Evolutionary conservation across 2,113 vertebrate species (phyloP).

Genomic region (Sula dactylatra): DNA sequence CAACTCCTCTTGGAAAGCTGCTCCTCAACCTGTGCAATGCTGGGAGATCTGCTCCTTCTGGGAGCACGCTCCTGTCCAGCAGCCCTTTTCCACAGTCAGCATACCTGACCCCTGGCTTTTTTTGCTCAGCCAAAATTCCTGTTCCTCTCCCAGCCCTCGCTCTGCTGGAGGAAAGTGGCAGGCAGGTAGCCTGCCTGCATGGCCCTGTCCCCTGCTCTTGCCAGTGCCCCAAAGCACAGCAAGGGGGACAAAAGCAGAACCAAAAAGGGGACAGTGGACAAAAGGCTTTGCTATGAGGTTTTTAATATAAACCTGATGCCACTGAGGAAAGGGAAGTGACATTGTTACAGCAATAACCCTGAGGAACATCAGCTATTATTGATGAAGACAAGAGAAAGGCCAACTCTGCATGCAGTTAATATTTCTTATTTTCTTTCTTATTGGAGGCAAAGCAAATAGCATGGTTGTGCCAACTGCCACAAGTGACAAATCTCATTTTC

Average conservation of each 20-base stretch:
- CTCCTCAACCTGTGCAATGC: neutral
- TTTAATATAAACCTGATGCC: neutral
- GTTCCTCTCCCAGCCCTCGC: neutral
- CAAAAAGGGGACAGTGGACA: neutral
- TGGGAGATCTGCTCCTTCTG: neutral
- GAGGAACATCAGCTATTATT: neutral
- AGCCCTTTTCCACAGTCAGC: neutral
- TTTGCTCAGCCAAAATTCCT: neutral
- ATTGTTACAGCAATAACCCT: neutral
- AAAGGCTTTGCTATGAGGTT: neutral
- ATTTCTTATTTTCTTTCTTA: neutral
- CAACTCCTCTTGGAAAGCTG: neutral
- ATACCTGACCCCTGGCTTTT: neutral
- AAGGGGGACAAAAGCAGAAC: neutral
- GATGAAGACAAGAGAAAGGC: neutral
- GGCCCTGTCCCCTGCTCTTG: rapidly evolving
- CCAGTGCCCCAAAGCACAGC: neutral
- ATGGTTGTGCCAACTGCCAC: neutral
- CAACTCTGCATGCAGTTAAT: neutral
- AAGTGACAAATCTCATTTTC: neutral
- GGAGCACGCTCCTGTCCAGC: neutral
- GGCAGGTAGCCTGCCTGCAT: neutral
- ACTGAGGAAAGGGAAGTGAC: neutral
- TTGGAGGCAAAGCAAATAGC: neutral
- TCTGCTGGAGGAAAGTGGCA: neutral